Evolutionary conservation across 2,113 vertebrate genomes (phyloP), one percentile per base, ranked within the genome.

Genomic region (Microtus richardsoni): DNA sequence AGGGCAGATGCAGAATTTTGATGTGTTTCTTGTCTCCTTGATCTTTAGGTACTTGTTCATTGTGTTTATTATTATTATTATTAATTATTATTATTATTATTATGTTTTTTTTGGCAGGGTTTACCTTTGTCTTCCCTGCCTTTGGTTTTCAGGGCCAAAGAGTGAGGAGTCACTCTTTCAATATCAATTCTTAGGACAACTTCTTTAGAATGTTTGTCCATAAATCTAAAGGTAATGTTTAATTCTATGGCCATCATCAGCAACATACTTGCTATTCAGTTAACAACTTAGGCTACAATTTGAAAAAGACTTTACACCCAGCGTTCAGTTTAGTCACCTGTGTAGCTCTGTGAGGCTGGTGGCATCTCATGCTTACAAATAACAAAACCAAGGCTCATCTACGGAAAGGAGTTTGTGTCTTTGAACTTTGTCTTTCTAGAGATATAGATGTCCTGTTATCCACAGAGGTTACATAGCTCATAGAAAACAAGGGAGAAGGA

Each of bases 341-440:
- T 44, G 0, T 1, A 64, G 33, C 10, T 88, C 24, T 95, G 0
- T 60, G 71, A 68, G 47, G 41, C 73, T 36, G 19, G 21, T 52
- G 64, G 8, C 39, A 75, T 66, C 41, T 97, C 9, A 30, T n/a
- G 16, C 88, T 88, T 47, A 58, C 14, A 54, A 87, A 86, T 96
- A 62, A 44, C 75, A 44, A 91, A 95, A 58, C 30, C 14, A 44
- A 73, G 68, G 78, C 22, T 83, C 11, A 44, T 60, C 47, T 91
- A 49, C 22, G 86, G 66, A 95, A 86, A 39, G 8, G 54, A 54
- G 2, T 86, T 95, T 13, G 73, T 36, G 8, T 85, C 44, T 96
- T n/a, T 94, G 91, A 96, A 92, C 24, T 80, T 49, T 91, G 33
- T 26, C 30, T 92, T 85, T 92, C 44, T 47, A 71, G 82, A 49